A percentile compares a stretch with the other conserved stretches of the same genome.
phyloP scores from a whole-genome alignment of 2,797 vertebrate species.

The Oreochromis mossambicus region DNA sequence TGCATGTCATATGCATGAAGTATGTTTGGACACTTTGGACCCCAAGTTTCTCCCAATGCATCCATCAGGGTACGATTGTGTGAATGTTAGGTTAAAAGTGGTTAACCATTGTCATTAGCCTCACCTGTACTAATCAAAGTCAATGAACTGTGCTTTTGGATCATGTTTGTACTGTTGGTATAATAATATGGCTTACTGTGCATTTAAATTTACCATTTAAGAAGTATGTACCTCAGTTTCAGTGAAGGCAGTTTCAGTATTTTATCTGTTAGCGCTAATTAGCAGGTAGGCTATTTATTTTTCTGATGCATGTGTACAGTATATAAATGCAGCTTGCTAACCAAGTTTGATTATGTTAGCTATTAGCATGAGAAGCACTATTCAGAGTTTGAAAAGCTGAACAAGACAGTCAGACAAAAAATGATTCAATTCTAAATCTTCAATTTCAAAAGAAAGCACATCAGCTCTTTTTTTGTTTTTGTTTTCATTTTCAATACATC shows the following conservation, averaged over 20 bases:
- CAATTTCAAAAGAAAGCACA: background rate
- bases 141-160: background rate
- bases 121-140: background rate
- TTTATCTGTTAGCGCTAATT: background rate
- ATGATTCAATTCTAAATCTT: background rate
- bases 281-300: background rate
- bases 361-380: background rate
- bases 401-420: background rate
- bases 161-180: fast-evolving
- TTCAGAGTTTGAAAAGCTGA: background rate
- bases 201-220: background rate
- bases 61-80: background rate
- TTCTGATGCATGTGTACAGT: background rate
- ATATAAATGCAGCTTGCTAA: background rate
- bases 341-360: background rate
- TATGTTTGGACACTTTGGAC: fast-evolving
- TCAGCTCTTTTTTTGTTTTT: background rate
- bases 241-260: fast-evolving
- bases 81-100: background rate
- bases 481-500: background rate
- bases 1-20: fast-evolving
- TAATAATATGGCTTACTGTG: fast-evolving
- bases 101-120: background rate
- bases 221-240: fast-evolving
- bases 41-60: background rate